Base-by-base conservation (phyloP, 2,113 vertebrate species). In the Myodes glareolus region DNA sequence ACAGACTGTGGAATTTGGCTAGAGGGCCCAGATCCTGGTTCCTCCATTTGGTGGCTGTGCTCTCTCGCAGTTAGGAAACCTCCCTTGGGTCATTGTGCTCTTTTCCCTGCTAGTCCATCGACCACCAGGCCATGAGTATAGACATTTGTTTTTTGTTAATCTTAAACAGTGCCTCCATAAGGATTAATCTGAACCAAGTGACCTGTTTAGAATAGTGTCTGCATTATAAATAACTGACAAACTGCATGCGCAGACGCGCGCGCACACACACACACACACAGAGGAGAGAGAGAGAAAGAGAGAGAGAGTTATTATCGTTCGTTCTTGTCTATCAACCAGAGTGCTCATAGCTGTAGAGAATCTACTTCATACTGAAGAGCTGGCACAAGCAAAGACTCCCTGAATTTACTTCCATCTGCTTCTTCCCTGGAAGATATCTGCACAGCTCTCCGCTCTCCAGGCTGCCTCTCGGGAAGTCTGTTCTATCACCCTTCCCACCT, bases 151-250 rank as follows among this genome's bases (percentile, higher is more conserved):
- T 86, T 81, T 82, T 58, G 81, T 77, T n/a, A 31, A 42, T 73
- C 52, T 91, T 87, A 80, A 95, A 39, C 39, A 81, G 2, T 10
- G 13, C 88, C n/a, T 89, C 81, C 68, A 39, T 76, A 7, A 89
- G 25, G 63, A 72, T 73, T 95, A 52, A 23, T 14, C n/a, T 92
- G 21, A 94, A 31, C 86, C 91, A 36, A 94, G 61, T 73, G 45
- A 92, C 33, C 61, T 78, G 42, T 77, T 95, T 67, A 94, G 75
- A 88, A 70, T 8, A 90, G 70, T 58, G 19, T 4, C 50, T 88
- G 27, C n/a, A 36, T 45, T 84, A 63, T 61, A 42, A n/a, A 63
- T 61, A 42, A n/a, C 73, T 63, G 78, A 73, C 31, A 25, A 5
- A 58, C 4, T 10, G 39, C 1, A 63, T 45, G 67, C 16, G 52